These are phyloP conservation scores for Oryzias melastigma DNA, from an alignment of 2,113 vertebrate genomes.

Conservation along the genomic window DNA sequence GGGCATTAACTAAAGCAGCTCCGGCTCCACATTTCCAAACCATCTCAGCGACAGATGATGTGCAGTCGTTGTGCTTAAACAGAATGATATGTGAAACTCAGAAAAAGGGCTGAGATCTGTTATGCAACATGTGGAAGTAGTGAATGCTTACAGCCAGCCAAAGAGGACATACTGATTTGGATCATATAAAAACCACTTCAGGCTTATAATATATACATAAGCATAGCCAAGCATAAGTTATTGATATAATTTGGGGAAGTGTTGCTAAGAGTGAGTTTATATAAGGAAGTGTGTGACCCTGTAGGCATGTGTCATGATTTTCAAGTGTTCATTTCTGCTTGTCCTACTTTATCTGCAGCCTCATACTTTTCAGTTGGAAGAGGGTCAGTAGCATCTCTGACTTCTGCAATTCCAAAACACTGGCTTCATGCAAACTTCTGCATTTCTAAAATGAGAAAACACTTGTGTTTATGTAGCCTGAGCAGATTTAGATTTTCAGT, in stretches of 20 bases:
- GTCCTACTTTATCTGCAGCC: too few species aligned
- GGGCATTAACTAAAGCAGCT: constrained; percentile 51
- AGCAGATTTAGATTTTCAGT: constrained; percentile 7
- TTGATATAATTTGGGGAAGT: too few species aligned
- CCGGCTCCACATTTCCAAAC: constrained; percentile 44
- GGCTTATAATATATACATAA: too few species aligned
- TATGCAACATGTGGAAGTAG: background rate
- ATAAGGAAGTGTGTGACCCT: too few species aligned
- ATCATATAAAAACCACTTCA: background rate
- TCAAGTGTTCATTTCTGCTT: too few species aligned
- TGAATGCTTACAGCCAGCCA: background rate
- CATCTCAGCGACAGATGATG: constrained; percentile 28
- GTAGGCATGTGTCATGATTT: too few species aligned
- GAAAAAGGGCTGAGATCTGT: constrained; percentile 15
- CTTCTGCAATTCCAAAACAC: background rate
- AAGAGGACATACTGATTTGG: constrained; percentile 12
- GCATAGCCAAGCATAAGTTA: too few species aligned
- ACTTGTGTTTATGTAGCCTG: background rate
- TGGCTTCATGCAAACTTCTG: background rate
- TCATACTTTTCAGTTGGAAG: background rate
- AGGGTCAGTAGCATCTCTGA: background rate
- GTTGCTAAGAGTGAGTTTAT: too few species aligned
- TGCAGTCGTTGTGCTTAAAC: constrained; percentile 18
- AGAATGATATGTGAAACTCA: constrained; percentile 32
- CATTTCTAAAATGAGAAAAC: constrained; percentile 10